Base-by-base conservation (phyloP, 2,797 vertebrate species). In the Megaceryle alcyon region DNA sequence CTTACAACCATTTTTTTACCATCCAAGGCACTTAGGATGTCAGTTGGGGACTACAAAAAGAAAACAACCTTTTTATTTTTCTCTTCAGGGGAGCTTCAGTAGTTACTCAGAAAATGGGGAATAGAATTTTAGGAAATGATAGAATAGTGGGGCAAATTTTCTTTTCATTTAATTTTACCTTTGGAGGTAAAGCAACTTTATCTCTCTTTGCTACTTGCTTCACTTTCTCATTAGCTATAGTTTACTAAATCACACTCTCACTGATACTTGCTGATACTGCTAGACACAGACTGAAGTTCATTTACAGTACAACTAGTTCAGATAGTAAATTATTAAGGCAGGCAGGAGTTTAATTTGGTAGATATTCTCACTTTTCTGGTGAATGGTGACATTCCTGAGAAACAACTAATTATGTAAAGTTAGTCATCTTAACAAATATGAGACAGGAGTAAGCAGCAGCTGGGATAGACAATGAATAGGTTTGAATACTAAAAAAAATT, bases 1-100 rank as follows among this genome's bases (percentile, higher is more conserved):
- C 90, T 95, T 80, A 83, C 44, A 94, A 96, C 46, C 83, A 86
- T 84, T 73, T 75, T 66, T 69, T 92, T 91, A 84, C 46, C 18
- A 37, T 68, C n/a, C 14, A 33, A 37, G 17, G 35, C 46, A 37
- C 16, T 48, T n/a, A 94, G 76, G 73, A 95, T 31, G 57, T 90
- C 88, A 31, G 21, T 10, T 46, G 14, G 15, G 43, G 35, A 22
- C 8, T 23, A 68, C 20, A 61, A 46, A 92, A 54, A 92, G 51
- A 86, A 89, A 97, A n/a, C 18, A 81, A 59, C 44, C 6, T 82
- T 81, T 60, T 53, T 43, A 13, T 13, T 76, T 90, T 79, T 49
- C 26, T 93, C 69, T 96, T 92, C 87, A 25, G 25, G 93, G 80
- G 41, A 91, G 25, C 20, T 75, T 90, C 65, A 83, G 31, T 65